A percentile compares a stretch with the other conserved stretches of the same genome.
Evolutionary conservation across 2,797 vertebrate genomes (phyloP).

Genomic region (Phalloptychus januarius): DNA sequence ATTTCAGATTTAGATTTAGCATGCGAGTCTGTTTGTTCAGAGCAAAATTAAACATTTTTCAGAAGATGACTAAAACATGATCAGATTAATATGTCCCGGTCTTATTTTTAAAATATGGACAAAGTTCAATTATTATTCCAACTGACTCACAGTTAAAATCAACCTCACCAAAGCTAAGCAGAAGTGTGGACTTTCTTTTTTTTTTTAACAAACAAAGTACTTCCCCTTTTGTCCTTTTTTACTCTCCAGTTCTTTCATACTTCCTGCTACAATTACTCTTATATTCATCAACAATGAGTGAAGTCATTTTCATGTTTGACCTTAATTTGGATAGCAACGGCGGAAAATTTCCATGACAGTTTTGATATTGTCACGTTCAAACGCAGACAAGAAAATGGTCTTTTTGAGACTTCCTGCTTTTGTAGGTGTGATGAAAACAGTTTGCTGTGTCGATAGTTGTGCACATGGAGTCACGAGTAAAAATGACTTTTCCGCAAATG

Average conservation of each 20-base stretch:
- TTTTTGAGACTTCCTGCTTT: constrained; percentile 3
- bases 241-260: background rate
- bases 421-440: background rate
- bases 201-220: background rate
- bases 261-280: background rate
- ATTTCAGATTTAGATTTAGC: background rate
- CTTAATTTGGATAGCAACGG: background rate
- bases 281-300: background rate
- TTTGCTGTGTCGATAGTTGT: too few relatives aligned
- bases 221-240: background rate
- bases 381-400: background rate
- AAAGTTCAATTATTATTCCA: background rate
- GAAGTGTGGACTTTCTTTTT: background rate
- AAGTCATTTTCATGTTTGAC: background rate
- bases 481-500: background rate
- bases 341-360: background rate
- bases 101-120: background rate
- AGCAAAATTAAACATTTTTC: background rate
- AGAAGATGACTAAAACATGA: background rate
- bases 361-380: background rate
- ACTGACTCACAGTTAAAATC: background rate
- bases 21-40: background rate
- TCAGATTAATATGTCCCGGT: background rate
- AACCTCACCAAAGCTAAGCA: background rate
- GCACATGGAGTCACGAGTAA: background rate